A percentile compares a stretch with the other conserved stretches of the same genome.
phyloP scores from a whole-genome alignment of 2,113 vertebrate species.

The Marmota monax region DNA sequence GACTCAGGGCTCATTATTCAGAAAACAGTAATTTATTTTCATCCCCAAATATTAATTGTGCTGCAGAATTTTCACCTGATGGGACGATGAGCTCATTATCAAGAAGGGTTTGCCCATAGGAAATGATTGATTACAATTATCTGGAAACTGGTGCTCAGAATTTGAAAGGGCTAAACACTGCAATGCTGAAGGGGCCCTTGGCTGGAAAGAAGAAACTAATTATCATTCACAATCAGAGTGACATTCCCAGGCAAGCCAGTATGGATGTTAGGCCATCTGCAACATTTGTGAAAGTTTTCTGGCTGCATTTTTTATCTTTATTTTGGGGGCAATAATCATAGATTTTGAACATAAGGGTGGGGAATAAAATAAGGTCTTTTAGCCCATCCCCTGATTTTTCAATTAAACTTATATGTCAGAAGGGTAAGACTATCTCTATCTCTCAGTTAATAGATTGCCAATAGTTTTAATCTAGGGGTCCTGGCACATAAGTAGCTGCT shows the following conservation, averaged over 20 bases:
- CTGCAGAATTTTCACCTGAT: conserved; percentile 85
- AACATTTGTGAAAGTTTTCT: background rate
- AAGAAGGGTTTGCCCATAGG: conserved; percentile 80
- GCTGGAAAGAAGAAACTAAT: conserved; percentile 72
- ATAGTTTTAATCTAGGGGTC: conserved; percentile 39
- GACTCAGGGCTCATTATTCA: conserved; percentile 82
- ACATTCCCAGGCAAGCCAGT: conserved; percentile 36
- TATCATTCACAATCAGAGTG: conserved; percentile 36
- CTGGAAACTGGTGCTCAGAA: conserved; percentile 68
- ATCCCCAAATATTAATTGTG: conserved; percentile 84
- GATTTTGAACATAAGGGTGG: background rate
- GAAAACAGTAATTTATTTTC: conserved; percentile 80
- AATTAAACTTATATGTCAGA: background rate
- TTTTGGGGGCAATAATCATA: conserved; percentile 46
- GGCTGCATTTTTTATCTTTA: background rate
- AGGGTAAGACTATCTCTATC: background rate
- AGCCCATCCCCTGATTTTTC: conserved; percentile 19
- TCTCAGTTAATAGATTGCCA: conserved; percentile 27
- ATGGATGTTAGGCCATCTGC: background rate
- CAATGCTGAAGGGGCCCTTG: conserved; percentile 66
- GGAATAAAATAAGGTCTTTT: conserved; percentile 10
- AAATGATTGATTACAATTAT: conserved; percentile 80
- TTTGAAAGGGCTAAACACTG: conserved; percentile 78
- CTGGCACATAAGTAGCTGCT: conserved; percentile 43
- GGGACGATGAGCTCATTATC: conserved; percentile 83